phyloP scores from a whole-genome alignment of 2,888 invertebrate genomes.

The Tetranychus truncatus region DNA sequence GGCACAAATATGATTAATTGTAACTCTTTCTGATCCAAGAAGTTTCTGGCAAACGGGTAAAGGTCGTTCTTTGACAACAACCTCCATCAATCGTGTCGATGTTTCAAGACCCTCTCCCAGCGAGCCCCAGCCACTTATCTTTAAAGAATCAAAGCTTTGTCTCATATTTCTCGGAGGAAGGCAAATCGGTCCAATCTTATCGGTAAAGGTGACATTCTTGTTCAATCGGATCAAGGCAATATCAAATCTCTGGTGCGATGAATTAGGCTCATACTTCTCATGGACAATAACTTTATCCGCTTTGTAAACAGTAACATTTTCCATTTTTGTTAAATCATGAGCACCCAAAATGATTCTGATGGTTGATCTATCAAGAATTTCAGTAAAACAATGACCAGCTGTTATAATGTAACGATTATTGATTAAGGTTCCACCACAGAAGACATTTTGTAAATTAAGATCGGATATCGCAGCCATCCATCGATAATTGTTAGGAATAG shows the following conservation, averaged over 20 bases:
- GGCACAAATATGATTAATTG: constrained; percentile 14
- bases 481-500: constrained; percentile 6
- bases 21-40: background rate
- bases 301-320: background rate
- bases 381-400: constrained; percentile 12
- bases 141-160: constrained; percentile 9
- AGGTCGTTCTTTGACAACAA: background rate
- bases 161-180: constrained; percentile 12
- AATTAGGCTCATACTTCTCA: constrained; percentile 7
- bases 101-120: background rate
- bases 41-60: constrained; percentile 9
- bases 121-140: constrained; percentile 16
- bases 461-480: constrained; percentile 13
- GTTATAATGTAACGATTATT: constrained; percentile 16
- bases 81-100: background rate
- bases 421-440: constrained; percentile 17
- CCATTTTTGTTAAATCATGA: constrained; percentile 10
- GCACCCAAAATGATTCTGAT: constrained; percentile 10
- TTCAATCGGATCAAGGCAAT: constrained; percentile 10
- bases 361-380: background rate
- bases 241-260: constrained; percentile 7
- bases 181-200: constrained; percentile 13
- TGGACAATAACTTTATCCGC: constrained; percentile 8
- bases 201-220: constrained; percentile 5
- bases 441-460: background rate